phyloP scores from a whole-genome alignment of 2,888 invertebrate genomes.

The Brenthis daphne region DNA sequence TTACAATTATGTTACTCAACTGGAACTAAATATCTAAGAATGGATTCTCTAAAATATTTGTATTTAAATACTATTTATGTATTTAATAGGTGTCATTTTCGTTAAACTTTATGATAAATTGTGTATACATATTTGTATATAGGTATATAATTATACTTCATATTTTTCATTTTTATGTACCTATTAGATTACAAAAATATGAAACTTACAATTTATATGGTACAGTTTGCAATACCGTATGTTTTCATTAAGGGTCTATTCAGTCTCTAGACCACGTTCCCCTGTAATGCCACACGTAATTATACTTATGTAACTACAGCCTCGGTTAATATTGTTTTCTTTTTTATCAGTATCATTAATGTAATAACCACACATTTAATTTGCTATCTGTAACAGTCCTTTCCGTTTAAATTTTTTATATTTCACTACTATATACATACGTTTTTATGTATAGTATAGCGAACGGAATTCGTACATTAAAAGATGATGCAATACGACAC shows the following conservation, averaged over 20 bases:
- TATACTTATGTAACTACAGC: slow-evolving; percentile 34
- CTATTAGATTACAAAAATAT: neutral
- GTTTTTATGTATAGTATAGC: too few relatives aligned
- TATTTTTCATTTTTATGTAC: neutral
- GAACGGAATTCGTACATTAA: too few relatives aligned
- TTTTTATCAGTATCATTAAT: slow-evolving; percentile 36
- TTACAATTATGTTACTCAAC: neutral
- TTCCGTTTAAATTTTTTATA: slow-evolving; percentile 33
- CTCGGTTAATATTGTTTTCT: slow-evolving; percentile 34
- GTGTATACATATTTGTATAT: too few relatives aligned
- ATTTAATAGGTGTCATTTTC: too few relatives aligned
- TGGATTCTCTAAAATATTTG: neutral
- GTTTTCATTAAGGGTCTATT: slow-evolving; percentile 26
- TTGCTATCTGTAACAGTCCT: slow-evolving; percentile 36
- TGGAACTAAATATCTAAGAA: neutral
- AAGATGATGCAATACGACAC: too few relatives aligned
- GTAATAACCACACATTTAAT: slow-evolving; percentile 33
- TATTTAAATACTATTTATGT: neutral
- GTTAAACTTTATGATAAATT: too few relatives aligned
- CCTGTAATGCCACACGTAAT: slow-evolving; percentile 34
- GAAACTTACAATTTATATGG: too few relatives aligned
- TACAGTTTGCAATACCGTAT: slow-evolving; percentile 14
- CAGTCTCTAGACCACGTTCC: slow-evolving; percentile 31
- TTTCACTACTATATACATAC: neutral
- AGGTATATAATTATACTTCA: too few relatives aligned